Evolutionary conservation across 92 coral and sea anemone species (phyloP), one percentile per base, ranked within the genome.

Genomic region (Porites lobata): DNA sequence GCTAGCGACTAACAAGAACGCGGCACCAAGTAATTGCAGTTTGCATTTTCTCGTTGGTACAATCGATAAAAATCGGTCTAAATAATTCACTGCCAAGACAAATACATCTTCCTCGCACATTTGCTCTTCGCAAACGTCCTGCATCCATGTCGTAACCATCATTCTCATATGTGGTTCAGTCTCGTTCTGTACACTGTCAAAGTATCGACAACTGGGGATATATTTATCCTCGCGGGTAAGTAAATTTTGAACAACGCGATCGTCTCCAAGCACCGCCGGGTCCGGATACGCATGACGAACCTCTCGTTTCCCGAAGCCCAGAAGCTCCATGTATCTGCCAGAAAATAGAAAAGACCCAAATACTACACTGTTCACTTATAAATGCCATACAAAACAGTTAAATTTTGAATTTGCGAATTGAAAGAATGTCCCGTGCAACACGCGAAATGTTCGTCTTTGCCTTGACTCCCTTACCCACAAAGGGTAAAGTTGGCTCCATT

Each of bases 71-170:
- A 97, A 89, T 83, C 99, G 88, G 91, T 97, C 99, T 81, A 97
- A 91, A 95, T 97, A 97, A 94, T 97, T 97, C 99, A 97, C 96
- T 15, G 99, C 86, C 79, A 97, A 65, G 1, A 98, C 98, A 70
- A 97, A 97, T 4, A 97, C 99, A 62, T 97, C 99, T 86, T 97
- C 99, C 67, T 95, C 98, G 66, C 99, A 94, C 43, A 85, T 95
- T 78, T 97, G 98, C 81, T 97, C 99, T 73, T 97, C 99, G 72
- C 99, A 97, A 75, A 95, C 98, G 96, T 97, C 99, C 18, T 94
- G 89, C 99, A 97, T 97, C 99, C 99, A 97, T 19, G 96, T 92
- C 43, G 99, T 95, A 0, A 97, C 99, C 96, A 97, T 90, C 62
- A 94, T 90, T 17, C 99, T 77, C 99, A 97, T 97, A 76, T 91